Percentiles rank a stretch among this genome's conserved stretches.
These are phyloP conservation scores for Erythrocercus mccallii DNA, from an alignment of 2,113 vertebrate species.

Conservation along the genomic window DNA sequence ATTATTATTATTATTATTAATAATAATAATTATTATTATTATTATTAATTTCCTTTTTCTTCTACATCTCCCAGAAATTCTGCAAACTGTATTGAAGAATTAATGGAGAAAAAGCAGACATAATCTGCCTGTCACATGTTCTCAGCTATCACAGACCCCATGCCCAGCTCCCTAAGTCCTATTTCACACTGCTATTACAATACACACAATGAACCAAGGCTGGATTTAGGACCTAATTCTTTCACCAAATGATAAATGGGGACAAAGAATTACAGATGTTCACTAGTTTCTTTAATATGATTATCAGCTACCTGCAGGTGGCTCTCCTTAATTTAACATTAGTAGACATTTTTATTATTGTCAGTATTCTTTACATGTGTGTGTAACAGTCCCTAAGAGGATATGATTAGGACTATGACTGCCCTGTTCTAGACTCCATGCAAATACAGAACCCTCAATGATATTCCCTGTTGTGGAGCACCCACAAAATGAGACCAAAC, in stretches of 20 bases:
- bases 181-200: neutral
- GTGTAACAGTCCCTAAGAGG: neutral
- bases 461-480: fast-evolving
- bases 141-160: neutral
- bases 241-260: neutral
- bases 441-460: neutral
- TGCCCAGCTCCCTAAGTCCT: neutral
- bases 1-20: too few species aligned
- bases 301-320: slow-evolving; percentile 11
- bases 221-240: neutral
- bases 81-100: neutral
- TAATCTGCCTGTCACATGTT: neutral
- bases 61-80: neutral
- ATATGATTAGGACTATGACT: neutral
- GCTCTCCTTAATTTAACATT: slow-evolving; percentile 23
- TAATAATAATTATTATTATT: too few species aligned
- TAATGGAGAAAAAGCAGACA: neutral
- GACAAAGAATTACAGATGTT: slow-evolving; percentile 6
- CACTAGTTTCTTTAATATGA: slow-evolving; percentile 23
- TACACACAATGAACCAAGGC: neutral
- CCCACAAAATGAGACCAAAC: neutral
- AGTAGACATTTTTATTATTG: slow-evolving; percentile 13
- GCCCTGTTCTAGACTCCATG: neutral
- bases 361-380: neutral
- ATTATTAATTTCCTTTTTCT: too few species aligned